Base-by-base conservation (phyloP, 2,888 invertebrate genomes). In the Mechanitis messenoides region DNA sequence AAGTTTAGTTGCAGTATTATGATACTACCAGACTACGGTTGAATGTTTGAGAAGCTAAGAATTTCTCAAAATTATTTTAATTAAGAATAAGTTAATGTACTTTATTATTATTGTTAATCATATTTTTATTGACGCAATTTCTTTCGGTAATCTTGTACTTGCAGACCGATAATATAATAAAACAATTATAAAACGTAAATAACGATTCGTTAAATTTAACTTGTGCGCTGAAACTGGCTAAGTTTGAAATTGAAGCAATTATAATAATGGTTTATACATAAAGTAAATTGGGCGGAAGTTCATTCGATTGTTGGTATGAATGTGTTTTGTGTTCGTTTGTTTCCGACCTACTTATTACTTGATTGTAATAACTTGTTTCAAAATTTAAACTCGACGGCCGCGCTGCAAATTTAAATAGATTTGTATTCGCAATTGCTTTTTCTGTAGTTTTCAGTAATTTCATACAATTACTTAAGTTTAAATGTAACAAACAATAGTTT, bases 201-300 rank as follows among this genome's bases (percentile, higher is more conserved):
- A 42, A 6, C 50, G 47, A 60, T 62, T 72, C 71, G 72, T 73
- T 71, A 74, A 71, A 72, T 73, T 77, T 75, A 78, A 75, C 79
- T 73, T 74, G 72, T 67, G 68, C 70, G 75, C 71, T 12, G 68
- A 68, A 68, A 69, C 73, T 71, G 71, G 69, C 69, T 73, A 76
- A 83, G 78, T 85, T 83, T 74, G 76, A 71, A 80, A 84, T 79
- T 74, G 75, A 77, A 77, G 76, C 83, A 85, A 86, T 86, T 85
- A 85, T 80, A 76, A 82, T 86, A 86, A 87, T 85, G 81, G 82
- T 73, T 80, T 79, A 80, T 79, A 81, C 81, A 80, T 84, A 80
- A 84, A 84, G 78, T 80, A 77, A 85, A 85, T 84, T 86, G 81
- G 72, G 74, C 75, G 81, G 80, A 84, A 83, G 77, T 80, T 82